phyloP scores from a whole-genome alignment of 2,797 vertebrate genomes.

The Mormyrops attenuatus region DNA sequence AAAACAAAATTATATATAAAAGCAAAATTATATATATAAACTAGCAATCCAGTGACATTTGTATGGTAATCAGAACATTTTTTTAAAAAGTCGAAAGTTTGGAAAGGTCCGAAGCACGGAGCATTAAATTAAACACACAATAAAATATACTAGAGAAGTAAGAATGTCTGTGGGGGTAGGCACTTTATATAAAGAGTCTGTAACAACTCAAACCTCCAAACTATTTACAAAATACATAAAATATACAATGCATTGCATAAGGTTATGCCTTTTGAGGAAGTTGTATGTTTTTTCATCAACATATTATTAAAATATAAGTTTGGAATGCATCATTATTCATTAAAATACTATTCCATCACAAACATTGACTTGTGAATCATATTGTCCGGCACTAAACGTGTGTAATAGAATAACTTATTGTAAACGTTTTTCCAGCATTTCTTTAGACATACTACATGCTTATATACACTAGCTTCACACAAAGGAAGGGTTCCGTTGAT shows the following conservation, averaged over 20 bases:
- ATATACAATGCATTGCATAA: neutral
- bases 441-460: neutral
- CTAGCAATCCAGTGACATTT: slow-evolving; percentile 51
- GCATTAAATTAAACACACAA: slow-evolving; percentile 49
- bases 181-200: slow-evolving; percentile 16
- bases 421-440: neutral
- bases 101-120: slow-evolving; percentile 53
- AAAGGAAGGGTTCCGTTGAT: neutral
- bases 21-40: slow-evolving; percentile 55
- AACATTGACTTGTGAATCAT: neutral
- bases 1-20: slow-evolving; percentile 36
- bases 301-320: neutral
- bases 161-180: neutral
- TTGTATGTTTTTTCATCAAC: neutral
- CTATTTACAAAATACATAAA: neutral
- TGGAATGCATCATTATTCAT: neutral
- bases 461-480: neutral
- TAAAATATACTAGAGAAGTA: slow-evolving; percentile 46
- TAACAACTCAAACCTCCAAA: neutral
- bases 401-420: neutral
- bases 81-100: slow-evolving; percentile 40
- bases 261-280: neutral
- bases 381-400: neutral
- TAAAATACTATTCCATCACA: neutral
- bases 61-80: slow-evolving; percentile 53